These are phyloP conservation scores for Thunnus thynnus DNA, from an alignment of 2,113 vertebrate genomes.

Conservation along the genomic window DNA sequence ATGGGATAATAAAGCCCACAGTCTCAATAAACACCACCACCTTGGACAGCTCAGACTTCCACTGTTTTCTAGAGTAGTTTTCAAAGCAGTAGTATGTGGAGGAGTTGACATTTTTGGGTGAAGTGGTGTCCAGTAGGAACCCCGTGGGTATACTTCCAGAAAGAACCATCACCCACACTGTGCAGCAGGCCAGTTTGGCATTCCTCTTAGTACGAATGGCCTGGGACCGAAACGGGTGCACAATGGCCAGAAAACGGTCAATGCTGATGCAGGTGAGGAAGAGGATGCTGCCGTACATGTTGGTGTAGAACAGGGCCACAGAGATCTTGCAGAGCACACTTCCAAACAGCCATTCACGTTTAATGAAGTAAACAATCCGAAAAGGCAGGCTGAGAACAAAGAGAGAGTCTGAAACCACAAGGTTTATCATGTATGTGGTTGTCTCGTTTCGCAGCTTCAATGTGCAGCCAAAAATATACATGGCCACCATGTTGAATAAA, in stretches of 20 bases:
- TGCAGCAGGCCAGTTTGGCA: slow-evolving; percentile 89
- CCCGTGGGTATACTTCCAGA: slow-evolving; percentile 91
- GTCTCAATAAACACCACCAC: slow-evolving; percentile 98
- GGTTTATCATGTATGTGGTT: slow-evolving; percentile 98
- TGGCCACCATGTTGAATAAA: slow-evolving; percentile 90
- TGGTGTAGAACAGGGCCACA: slow-evolving; percentile 94
- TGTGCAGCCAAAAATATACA: slow-evolving; percentile 93
- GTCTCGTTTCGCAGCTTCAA: slow-evolving; percentile 95
- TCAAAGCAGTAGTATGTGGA: slow-evolving; percentile 89
- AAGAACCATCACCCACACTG: slow-evolving; percentile 93
- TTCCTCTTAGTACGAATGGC: slow-evolving; percentile 91
- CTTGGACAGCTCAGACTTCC: slow-evolving; percentile 93
- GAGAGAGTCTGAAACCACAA: slow-evolving; percentile 94
- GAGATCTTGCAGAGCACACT: slow-evolving; percentile 93
- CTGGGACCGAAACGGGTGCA: slow-evolving; percentile 92
- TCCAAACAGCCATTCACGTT: slow-evolving; percentile 92
- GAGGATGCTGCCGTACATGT: slow-evolving; percentile 98
- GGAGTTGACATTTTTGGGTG: slow-evolving; percentile 70
- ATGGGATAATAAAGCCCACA: slow-evolving; percentile 94
- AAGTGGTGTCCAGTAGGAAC: slow-evolving; percentile 88
- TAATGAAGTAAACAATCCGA: slow-evolving; percentile 93
- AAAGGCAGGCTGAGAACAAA: slow-evolving; percentile 97
- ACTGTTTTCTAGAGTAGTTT: slow-evolving; percentile 93
- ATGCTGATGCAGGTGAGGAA: slow-evolving; percentile 98
- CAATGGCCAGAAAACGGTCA: slow-evolving; percentile 96